Conservation (phyloP, 2,888 invertebrate species). For the Drosophila siamana region DNA sequence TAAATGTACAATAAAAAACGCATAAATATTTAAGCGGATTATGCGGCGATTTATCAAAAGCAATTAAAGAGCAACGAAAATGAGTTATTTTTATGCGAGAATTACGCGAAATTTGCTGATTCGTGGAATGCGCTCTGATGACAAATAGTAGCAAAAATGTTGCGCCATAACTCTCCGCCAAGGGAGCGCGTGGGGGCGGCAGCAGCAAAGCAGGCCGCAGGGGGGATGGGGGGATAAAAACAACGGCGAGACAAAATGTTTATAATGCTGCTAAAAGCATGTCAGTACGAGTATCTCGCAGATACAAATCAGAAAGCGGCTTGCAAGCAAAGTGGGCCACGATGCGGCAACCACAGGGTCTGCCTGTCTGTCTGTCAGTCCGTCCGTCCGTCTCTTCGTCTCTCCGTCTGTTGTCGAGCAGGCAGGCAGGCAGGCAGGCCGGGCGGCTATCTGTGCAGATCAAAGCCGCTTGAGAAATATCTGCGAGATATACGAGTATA, state of each 20-base stretch:
- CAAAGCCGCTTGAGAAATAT: slow-evolving; percentile 64
- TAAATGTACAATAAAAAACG: slow-evolving; percentile 33
- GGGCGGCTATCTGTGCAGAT: slow-evolving; percentile 66
- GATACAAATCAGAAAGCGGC: slow-evolving; percentile 72
- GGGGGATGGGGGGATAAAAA: not conserved
- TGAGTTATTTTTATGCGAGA: slow-evolving; percentile 45
- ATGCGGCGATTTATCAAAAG: slow-evolving; percentile 80
- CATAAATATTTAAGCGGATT: slow-evolving; percentile 76
- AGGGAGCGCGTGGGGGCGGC: not conserved
- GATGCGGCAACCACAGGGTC: slow-evolving; percentile 48
- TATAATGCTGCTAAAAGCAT: slow-evolving; percentile 78
- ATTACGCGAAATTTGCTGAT: slow-evolving; percentile 50
- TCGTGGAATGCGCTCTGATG: slow-evolving; percentile 73
- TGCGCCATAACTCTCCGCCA: slow-evolving; percentile 43
- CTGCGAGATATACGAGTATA: slow-evolving; percentile 54
- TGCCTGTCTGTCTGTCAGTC: slow-evolving; percentile 7
- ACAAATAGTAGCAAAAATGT: slow-evolving; percentile 78
- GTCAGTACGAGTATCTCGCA: slow-evolving; percentile 66
- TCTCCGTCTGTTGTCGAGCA: not conserved
- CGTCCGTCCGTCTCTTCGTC: slow-evolving; percentile 13
- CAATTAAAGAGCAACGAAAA: slow-evolving; percentile 72
- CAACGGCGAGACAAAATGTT: slow-evolving; percentile 66
- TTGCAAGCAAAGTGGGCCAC: slow-evolving; percentile 66
- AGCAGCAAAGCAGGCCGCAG: not conserved
- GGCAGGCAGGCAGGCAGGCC: slow-evolving; percentile 10